Conservation (phyloP, 2,888 invertebrate species). For the Stenichneumon culpator region DNA sequence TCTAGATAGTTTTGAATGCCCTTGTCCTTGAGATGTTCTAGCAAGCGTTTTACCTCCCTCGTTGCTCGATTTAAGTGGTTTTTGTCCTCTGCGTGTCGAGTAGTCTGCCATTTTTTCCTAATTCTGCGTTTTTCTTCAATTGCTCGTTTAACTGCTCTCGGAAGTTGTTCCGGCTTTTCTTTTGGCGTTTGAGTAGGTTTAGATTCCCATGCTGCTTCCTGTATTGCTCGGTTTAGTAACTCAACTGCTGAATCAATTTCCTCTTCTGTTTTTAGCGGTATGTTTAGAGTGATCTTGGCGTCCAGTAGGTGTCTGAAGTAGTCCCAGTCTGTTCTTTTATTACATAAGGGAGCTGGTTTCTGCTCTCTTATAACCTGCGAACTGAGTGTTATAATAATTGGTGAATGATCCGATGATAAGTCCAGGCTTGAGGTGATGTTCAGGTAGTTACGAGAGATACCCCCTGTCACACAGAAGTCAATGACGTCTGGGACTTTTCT, state of each 20-base stretch:
- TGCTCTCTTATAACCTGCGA: constrained; percentile 56
- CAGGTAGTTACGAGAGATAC: not conserved
- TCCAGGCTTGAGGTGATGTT: not conserved
- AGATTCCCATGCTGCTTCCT: constrained; percentile 24
- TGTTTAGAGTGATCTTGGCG: not conserved
- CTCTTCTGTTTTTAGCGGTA: constrained; percentile 11
- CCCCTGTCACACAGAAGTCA: constrained; percentile 37
- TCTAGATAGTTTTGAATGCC: not conserved
- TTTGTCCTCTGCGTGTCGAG: not conserved
- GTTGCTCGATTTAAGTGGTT: not conserved
- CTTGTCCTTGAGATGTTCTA: not conserved
- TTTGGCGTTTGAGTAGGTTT: not conserved
- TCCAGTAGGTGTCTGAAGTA: constrained; percentile 3
- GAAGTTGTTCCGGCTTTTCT: not conserved
- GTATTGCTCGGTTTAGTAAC: not conserved
- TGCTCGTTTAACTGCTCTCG: constrained; percentile 21
- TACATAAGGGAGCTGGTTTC: constrained; percentile 40
- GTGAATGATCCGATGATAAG: constrained; percentile 40
- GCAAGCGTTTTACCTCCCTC: not conserved
- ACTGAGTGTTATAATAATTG: constrained; percentile 58
- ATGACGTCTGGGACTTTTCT: constrained; percentile 39
- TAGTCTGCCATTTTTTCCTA: constrained; percentile 60
- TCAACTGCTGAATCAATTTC: constrained; percentile 3
- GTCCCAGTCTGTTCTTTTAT: constrained; percentile 32
- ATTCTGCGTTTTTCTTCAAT: constrained; percentile 69